phyloP scores from a whole-genome alignment of 2,797 vertebrate genomes.

The Pelochelys cantorii region DNA sequence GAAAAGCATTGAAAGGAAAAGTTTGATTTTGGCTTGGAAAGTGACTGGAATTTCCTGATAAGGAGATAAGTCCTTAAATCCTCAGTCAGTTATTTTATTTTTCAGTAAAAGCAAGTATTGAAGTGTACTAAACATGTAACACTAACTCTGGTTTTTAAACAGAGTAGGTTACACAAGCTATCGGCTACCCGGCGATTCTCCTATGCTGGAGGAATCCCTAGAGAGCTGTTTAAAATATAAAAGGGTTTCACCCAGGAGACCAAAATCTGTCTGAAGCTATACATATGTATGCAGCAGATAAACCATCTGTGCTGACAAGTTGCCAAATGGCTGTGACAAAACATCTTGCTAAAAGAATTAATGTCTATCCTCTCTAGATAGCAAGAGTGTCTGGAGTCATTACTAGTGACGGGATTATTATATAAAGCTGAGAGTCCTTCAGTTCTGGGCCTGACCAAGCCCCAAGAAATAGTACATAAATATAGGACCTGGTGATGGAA shows the following conservation, averaged over 20 bases:
- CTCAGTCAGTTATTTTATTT: neutral
- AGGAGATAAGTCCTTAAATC: neutral
- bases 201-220: neutral
- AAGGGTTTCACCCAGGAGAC: neutral
- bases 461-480: neutral
- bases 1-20: neutral
- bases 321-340: neutral
- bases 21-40: neutral
- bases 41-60: neutral
- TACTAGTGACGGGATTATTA: neutral
- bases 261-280: neutral
- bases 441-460: neutral
- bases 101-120: neutral
- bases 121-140: neutral
- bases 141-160: neutral
- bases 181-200: neutral
- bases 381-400: neutral
- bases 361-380: neutral
- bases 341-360: neutral
- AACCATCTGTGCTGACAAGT: neutral
- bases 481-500: neutral
- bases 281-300: neutral
- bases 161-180: neutral
- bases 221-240: neutral
- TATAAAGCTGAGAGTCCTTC: neutral